Evolutionary conservation across 2,797 vertebrate species (phyloP), one percentile per base, ranked within the genome.

Genomic region (Intellagama lesueurii): DNA sequence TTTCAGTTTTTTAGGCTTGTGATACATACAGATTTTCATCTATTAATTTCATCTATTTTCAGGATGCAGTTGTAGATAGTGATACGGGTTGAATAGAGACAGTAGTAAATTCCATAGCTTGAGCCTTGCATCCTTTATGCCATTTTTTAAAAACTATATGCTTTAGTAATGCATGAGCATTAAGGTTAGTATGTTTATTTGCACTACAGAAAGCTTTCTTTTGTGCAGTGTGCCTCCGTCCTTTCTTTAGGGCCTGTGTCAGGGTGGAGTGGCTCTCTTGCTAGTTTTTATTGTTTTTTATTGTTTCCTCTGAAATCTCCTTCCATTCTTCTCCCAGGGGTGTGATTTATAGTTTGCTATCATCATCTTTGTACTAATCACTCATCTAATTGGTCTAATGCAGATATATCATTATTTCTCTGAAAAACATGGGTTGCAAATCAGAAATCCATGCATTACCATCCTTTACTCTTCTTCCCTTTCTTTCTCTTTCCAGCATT

Each of bases 121-220:
- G 47, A 49, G 19, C 52, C 40, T 24, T 81, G 35, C 73, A 19
- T 52, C 73, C 47, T 84, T 84, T 30, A 60, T 22, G 9, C 44
- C 24, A 32, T 12, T 2, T 24, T 64, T 6, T 49, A 35, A 30
- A 76, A 30, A 76, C 26, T 19, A 44, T 75, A 35, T 85, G 77
- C 52, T 85, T 89, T 89, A 32, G 60, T 81, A 47, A 86, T 75
- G 83, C 47, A 47, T 72, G 56, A 52, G 69, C 84, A 89, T 89
- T 86, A 89, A 75, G 49, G 12, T 30, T 35, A 69, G 7, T n/a
- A 30, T 44, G 12, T 75, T 68, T 30, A 19, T 86, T 85, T 89
- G 83, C 83, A 89, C 83, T 81, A 86, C 30, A 16, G 49, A 47
- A 72, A 17, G 17, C 68, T 47, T 85, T 56, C 75, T 3, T 47